Base-by-base conservation (phyloP, 1,140 invertebrate species). In the Formica selysi region DNA sequence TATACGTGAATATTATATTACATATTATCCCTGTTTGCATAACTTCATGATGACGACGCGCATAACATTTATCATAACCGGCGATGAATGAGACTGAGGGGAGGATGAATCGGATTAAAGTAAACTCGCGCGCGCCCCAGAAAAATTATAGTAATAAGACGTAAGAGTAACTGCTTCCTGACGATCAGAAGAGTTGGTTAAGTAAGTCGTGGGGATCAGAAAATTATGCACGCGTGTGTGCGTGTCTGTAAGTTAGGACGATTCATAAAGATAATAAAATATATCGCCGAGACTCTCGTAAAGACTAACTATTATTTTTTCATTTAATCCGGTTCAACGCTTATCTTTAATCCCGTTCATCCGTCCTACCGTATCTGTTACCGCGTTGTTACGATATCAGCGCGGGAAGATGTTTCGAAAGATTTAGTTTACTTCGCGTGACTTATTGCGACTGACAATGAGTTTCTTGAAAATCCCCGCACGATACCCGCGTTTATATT, bases 131-230 rank as follows among this genome's bases (percentile, higher is more conserved):
- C 64, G 64, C 48, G 64, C 38, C 54, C 48, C 48, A n/a, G 54
- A 83, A 68, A 61, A 62, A 83, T 83, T 83, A 74, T 48, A 81
- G 54, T 32, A 74, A 83, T 48, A 61, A 54, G n/a, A 29, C 26
- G 51, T 36, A 73, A 83, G 79, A 83, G 41, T 83, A 73, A 81
- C 67, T 36, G 54, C 79, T 83, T 83, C 79, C 79, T 83, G 79
- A 68, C 54, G 54, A 83, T 83, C 71, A n/a, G 54, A 11, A 44
- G 68, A 83, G 79, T 48, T 19, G 11, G 51, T 62, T 26, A 62
- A 83, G 26, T 61, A 73, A 73, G 68, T 74, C 68, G 54, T 11
- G 16, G 79, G 29, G 79, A 48, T 62, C 59, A 32, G 8, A n/a
- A 62, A n/a, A 74, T 73, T 62, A 54, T 36, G 19, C 57, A 19